phyloP scores from a whole-genome alignment of 2,113 vertebrate genomes.

The Microtus pennsylvanicus region DNA sequence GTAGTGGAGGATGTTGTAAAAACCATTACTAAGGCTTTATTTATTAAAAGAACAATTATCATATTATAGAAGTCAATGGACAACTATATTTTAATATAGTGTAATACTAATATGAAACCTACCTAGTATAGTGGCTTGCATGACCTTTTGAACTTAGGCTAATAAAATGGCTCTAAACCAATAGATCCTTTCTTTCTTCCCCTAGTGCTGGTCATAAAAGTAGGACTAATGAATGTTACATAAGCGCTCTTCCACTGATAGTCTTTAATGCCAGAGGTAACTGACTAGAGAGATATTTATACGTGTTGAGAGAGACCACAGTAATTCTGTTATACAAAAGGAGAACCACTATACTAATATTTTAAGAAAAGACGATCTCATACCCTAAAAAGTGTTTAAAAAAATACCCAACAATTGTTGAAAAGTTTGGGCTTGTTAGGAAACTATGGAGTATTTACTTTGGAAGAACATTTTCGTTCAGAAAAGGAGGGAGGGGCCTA shows the following conservation, averaged over 20 bases:
- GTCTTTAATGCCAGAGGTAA: neutral
- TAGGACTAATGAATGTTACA: neutral
- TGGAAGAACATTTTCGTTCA: neutral
- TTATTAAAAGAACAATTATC: neutral
- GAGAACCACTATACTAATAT: neutral
- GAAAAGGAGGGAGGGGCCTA: neutral
- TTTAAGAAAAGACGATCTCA: slow-evolving; percentile 1
- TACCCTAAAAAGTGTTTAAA: neutral
- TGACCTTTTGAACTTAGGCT: neutral
- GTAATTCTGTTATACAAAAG: neutral
- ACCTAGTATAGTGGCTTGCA: neutral
- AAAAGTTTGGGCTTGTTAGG: neutral
- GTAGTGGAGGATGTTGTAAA: neutral
- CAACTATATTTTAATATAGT: neutral
- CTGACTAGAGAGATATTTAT: neutral
- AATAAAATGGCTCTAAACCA: neutral
- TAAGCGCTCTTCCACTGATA: neutral
- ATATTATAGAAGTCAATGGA: slow-evolving; percentile 25
- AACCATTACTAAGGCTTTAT: neutral
- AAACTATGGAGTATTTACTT: neutral
- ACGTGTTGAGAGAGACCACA: neutral
- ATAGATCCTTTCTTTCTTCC: neutral
- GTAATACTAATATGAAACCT: neutral
- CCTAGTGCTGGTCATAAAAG: neutral
- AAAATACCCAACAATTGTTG: slow-evolving; percentile 16